Percentiles rank a stretch among this genome's conserved stretches.
phyloP scores from a whole-genome alignment of 92 coral and sea anemone genomes.

The Virgularia gustaviana region DNA sequence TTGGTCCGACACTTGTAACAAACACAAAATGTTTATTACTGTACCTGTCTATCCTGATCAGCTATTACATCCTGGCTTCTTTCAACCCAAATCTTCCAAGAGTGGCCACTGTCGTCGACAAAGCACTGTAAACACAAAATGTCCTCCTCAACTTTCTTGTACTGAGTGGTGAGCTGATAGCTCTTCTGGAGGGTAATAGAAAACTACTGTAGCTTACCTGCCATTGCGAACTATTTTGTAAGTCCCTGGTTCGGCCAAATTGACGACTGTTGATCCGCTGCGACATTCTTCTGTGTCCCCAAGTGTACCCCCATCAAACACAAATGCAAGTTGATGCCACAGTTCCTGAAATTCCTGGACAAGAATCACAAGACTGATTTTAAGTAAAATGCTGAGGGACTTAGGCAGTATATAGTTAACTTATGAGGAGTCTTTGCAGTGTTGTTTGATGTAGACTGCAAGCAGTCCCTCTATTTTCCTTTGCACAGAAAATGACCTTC shows the following conservation, averaged over 20 bases:
- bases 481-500: too few species aligned
- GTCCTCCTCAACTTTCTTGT: not conserved
- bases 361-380: not conserved
- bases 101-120: constrained; percentile 11
- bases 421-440: not conserved
- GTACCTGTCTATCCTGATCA: constrained; percentile 1
- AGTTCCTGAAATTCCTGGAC: constrained; percentile 74
- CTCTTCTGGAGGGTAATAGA: too few species aligned
- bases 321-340: constrained; percentile 76
- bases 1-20: too few species aligned
- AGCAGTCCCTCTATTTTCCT: not conserved
- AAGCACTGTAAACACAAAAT: constrained; percentile 4
- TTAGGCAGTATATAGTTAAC: not conserved
- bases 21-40: not conserved
- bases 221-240: constrained; percentile 90
- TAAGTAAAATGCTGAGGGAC: not conserved
- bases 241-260: constrained; percentile 76
- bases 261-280: constrained; percentile 82
- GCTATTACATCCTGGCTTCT: not conserved
- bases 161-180: too few species aligned
- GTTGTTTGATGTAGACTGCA: constrained; percentile 28
- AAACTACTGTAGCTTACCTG: constrained; percentile 70
- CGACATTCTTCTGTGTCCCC: constrained; percentile 78
- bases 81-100: constrained; percentile 13
- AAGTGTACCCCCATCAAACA: constrained; percentile 83